phyloP scores from a whole-genome alignment of 2,888 invertebrate species.

The Dicycla oo region DNA sequence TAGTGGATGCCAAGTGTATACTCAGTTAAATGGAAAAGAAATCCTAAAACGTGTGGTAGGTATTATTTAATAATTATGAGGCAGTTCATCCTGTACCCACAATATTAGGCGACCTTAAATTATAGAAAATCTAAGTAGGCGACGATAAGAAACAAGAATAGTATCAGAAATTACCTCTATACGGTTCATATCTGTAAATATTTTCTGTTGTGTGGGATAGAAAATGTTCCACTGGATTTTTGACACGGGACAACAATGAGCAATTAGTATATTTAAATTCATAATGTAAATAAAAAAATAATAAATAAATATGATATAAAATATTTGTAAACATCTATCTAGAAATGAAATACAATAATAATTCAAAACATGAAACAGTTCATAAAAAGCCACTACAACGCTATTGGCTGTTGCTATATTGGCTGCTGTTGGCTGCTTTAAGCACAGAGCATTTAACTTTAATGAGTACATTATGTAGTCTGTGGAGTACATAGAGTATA shows the following conservation, averaged over 20 bases:
- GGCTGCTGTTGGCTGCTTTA: no score
- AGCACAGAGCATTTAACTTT: no score
- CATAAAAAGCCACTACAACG: neutral
- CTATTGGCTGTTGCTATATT: no score
- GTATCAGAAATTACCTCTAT: slow-evolving; percentile 35
- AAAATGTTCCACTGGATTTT: slow-evolving; percentile 61
- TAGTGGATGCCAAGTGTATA: neutral
- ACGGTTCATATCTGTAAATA: slow-evolving; percentile 62
- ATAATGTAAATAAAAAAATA: slow-evolving; percentile 32
- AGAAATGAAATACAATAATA: neutral
- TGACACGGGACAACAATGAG: slow-evolving; percentile 68
- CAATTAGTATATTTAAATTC: slow-evolving; percentile 34
- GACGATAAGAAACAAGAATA: neutral
- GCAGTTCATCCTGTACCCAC: neutral
- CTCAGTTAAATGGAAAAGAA: neutral
- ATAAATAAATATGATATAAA: slow-evolving; percentile 21
- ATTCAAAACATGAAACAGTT: neutral
- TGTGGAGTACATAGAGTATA: no score
- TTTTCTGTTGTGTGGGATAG: slow-evolving; percentile 45
- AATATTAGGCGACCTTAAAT: no score
- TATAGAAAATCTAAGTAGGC: no score
- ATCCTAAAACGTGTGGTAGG: neutral
- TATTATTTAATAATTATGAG: neutral
- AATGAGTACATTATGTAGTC: no score
- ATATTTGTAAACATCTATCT: slow-evolving; percentile 39